These are phyloP conservation scores for Drosophila miranda DNA, from an alignment of 1,140 invertebrate genomes.

Conservation along the genomic window DNA sequence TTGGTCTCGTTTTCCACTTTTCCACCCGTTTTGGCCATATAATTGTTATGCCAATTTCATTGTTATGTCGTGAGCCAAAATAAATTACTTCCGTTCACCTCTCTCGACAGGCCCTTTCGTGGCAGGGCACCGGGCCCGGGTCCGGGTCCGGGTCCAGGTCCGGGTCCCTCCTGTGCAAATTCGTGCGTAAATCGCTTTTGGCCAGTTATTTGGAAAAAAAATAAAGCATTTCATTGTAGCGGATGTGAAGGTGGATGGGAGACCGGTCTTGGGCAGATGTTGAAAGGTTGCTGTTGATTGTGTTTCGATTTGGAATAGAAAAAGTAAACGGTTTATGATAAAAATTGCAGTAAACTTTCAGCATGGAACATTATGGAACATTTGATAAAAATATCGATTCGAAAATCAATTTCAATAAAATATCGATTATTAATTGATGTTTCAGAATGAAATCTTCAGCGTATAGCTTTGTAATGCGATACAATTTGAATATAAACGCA, in stretches of 20 bases:
- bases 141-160: too few species aligned
- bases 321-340: too few species aligned
- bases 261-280: slow-evolving; percentile 15
- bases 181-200: slow-evolving; percentile 45
- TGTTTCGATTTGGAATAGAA: too few species aligned
- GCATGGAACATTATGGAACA: too few species aligned
- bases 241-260: slow-evolving; percentile 27
- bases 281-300: not conserved
- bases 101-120: slow-evolving; percentile 7
- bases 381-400: too few species aligned
- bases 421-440: too few species aligned
- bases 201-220: slow-evolving; percentile 33
- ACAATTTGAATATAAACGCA: too few species aligned
- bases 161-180: not conserved
- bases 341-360: too few species aligned
- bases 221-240: slow-evolving; percentile 23
- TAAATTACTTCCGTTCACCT: slow-evolving; percentile 64
- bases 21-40: slow-evolving; percentile 30
- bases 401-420: too few species aligned
- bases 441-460: too few species aligned
- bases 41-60: slow-evolving; percentile 61
- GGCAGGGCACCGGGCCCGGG: not conserved
- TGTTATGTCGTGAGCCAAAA: slow-evolving; percentile 59
- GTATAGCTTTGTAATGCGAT: too few species aligned
- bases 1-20: not conserved